Percentiles rank a stretch among this genome's conserved stretches.
These are phyloP conservation scores for Aphidoletes aphidimyza DNA, from an alignment of 2,888 invertebrate genomes.

Conservation along the genomic window DNA sequence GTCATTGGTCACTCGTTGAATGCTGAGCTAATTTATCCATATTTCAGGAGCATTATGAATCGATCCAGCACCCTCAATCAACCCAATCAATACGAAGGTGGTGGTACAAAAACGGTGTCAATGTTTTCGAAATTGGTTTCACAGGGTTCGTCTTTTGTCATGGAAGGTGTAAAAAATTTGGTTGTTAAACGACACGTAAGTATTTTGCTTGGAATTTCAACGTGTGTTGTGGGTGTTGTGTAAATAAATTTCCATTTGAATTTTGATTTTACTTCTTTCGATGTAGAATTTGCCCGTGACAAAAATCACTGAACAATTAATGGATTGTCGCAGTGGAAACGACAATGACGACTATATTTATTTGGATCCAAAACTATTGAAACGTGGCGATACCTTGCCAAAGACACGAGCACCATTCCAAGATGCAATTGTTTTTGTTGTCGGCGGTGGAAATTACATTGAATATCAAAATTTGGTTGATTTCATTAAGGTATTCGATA, in stretches of 20 bases:
- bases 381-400: slow-evolving; percentile 74
- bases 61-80: slow-evolving; percentile 67
- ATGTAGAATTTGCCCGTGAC: slow-evolving; percentile 88
- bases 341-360: slow-evolving; percentile 91
- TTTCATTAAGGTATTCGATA: slow-evolving; percentile 79
- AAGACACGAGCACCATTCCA: slow-evolving; percentile 79
- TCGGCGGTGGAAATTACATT: slow-evolving; percentile 97
- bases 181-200: slow-evolving; percentile 97
- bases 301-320: slow-evolving; percentile 87
- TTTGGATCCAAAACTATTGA: slow-evolving; percentile 94
- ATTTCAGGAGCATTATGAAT: slow-evolving; percentile 63
- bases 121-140: slow-evolving; percentile 99
- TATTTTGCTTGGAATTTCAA: slow-evolving; percentile 59
- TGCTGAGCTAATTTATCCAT: no score
- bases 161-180: slow-evolving; percentile 99
- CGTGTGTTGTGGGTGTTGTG: neutral
- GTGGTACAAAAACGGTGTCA: slow-evolving; percentile 94
- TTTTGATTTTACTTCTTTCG: neutral
- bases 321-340: slow-evolving; percentile 81
- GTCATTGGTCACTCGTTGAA: no score
- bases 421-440: slow-evolving; percentile 90
- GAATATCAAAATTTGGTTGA: slow-evolving; percentile 99
- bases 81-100: slow-evolving; percentile 87
- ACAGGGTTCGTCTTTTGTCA: slow-evolving; percentile 97
- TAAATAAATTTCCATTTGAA: slow-evolving; percentile 20